Percentiles rank a stretch among this genome's conserved stretches.
Conservation (phyloP, 2,888 invertebrate genomes). For the Ryuthela nishihirai region DNA sequence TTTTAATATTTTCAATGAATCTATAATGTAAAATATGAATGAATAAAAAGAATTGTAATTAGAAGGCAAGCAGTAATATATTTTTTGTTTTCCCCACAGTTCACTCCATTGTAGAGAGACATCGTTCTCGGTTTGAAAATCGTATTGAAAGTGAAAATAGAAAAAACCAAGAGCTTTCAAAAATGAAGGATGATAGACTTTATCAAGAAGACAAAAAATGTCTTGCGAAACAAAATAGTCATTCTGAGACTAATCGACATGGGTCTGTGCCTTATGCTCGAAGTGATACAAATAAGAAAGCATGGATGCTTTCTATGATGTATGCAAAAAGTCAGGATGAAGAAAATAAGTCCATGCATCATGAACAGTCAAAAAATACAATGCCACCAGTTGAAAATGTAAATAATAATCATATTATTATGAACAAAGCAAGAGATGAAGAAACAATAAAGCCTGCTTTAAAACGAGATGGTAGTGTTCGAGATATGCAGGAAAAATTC, state of each 20-base stretch:
- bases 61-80: too few relatives aligned
- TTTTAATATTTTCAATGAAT: too few relatives aligned
- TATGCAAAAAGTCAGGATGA: constrained; percentile 46
- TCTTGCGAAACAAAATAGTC: constrained; percentile 3
- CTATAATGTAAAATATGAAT: too few relatives aligned
- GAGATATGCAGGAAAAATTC: constrained; percentile 33
- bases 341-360: constrained; percentile 45
- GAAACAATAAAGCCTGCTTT: constrained; percentile 7
- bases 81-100: constrained; percentile 6
- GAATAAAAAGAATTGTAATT: too few relatives aligned
- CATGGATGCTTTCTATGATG: constrained; percentile 52
- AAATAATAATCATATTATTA: constrained; percentile 21
- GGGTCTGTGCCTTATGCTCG: constrained; percentile 33
- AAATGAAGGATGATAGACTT: constrained; percentile 20
- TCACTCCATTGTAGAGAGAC: constrained; percentile 32
- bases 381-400: constrained; percentile 6
- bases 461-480: constrained; percentile 19
- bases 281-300: constrained; percentile 47
- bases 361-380: background rate
- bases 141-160: constrained; percentile 37
- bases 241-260: constrained; percentile 41
- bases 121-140: constrained; percentile 26
- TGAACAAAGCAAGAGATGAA: constrained; percentile 14
- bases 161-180: constrained; percentile 37
- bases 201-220: constrained; percentile 3